A percentile compares a stretch with the other conserved stretches of the same genome.
Evolutionary conservation across 2,888 invertebrate genomes (phyloP).

Genomic region (Sminthurinus aureus): DNA sequence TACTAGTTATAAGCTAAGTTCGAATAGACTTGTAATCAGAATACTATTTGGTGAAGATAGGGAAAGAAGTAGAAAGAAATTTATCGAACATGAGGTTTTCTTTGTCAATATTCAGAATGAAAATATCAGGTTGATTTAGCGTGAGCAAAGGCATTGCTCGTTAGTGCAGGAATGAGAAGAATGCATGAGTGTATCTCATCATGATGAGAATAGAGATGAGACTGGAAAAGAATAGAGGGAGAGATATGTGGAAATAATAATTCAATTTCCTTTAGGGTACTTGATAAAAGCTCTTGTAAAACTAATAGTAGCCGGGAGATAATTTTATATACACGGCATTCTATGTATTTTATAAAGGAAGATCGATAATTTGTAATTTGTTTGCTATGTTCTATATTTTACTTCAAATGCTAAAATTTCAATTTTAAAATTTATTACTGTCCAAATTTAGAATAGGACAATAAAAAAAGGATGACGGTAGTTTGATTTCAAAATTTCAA

Average conservation of each 20-base stretch:
- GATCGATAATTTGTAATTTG: too few relatives aligned
- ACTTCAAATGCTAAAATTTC: too few relatives aligned
- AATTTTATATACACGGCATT: background rate
- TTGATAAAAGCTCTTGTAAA: background rate
- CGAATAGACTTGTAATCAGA: too few relatives aligned
- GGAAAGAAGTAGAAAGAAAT: too few relatives aligned
- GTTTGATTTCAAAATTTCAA: too few relatives aligned
- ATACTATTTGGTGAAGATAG: too few relatives aligned
- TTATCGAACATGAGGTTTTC: background rate
- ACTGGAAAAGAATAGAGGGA: background rate
- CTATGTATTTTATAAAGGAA: too few relatives aligned
- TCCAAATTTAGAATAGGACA: too few relatives aligned
- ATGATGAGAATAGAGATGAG: background rate
- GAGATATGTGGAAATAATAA: background rate
- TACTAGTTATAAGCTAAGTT: too few relatives aligned
- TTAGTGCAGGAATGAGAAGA: background rate
- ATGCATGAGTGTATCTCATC: background rate
- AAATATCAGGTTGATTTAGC: conserved; percentile 10
- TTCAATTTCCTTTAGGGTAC: background rate
- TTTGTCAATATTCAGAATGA: background rate
- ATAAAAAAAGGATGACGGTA: too few relatives aligned
- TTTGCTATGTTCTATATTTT: too few relatives aligned
- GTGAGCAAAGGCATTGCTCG: conserved; percentile 1
- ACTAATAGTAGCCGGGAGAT: background rate
- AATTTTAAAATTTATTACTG: too few relatives aligned